Evolutionary conservation across 2,113 vertebrate genomes (phyloP).

Genomic region (Ibidorhyncha struthersii): DNA sequence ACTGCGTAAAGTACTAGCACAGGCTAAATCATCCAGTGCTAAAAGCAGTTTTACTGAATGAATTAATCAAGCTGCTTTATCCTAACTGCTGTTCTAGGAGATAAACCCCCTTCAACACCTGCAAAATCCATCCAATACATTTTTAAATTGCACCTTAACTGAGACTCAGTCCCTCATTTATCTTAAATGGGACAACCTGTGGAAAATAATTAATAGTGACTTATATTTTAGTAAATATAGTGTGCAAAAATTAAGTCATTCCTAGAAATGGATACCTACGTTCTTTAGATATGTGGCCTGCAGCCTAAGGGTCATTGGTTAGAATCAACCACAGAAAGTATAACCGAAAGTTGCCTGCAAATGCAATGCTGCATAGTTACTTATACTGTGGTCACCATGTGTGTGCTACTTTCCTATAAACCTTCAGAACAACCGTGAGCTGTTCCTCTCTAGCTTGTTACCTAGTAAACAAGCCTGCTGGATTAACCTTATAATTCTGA

Average conservation of each 20-base stretch:
- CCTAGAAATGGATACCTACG: background rate
- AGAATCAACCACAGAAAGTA: background rate
- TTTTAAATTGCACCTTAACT: conserved; percentile 18
- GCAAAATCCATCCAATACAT: background rate
- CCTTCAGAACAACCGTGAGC: accelerated
- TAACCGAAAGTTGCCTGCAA: background rate
- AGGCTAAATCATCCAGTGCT: conserved; percentile 1
- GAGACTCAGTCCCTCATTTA: background rate
- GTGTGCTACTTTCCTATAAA: background rate
- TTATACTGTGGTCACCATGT: background rate
- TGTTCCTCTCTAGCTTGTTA: background rate
- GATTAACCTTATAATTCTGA: background rate
- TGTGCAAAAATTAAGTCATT: background rate
- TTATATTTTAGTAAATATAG: background rate
- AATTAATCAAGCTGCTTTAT: conserved; percentile 29
- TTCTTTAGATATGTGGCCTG: background rate
- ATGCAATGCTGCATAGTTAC: background rate
- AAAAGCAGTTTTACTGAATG: conserved; percentile 11
- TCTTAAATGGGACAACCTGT: background rate
- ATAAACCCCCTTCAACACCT: conserved; percentile 11
- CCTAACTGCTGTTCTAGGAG: background rate
- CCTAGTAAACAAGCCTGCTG: background rate
- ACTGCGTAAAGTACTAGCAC: background rate
- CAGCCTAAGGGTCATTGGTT: background rate
- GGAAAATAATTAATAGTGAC: background rate